Percentiles rank a stretch among this genome's conserved stretches.
These are phyloP conservation scores for Cheirogaleus medius DNA, from an alignment of 2,113 vertebrate species.

Conservation along the genomic window DNA sequence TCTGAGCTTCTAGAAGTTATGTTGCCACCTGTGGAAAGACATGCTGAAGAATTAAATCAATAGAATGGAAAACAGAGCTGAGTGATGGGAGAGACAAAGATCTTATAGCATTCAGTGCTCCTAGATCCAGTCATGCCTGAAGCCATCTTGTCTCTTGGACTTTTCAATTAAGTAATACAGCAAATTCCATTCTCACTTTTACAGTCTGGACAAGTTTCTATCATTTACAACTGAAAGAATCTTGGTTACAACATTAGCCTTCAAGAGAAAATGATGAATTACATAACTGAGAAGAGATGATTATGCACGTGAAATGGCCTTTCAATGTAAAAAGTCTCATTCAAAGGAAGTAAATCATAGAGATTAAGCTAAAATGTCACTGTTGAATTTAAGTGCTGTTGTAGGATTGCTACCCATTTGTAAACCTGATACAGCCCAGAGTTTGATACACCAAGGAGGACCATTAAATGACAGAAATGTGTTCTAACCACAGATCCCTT, in stretches of 20 bases:
- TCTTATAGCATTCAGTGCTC: background rate
- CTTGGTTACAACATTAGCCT: background rate
- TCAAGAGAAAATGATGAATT: background rate
- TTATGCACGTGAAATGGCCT: background rate
- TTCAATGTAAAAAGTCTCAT: background rate
- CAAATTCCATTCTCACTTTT: background rate
- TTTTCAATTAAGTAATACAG: conserved; percentile 34
- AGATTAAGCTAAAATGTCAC: background rate
- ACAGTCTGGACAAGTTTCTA: background rate
- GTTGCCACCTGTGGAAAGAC: background rate
- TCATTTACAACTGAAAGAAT: background rate
- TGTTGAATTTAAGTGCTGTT: background rate
- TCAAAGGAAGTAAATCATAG: background rate
- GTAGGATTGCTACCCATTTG: background rate
- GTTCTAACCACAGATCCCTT: background rate
- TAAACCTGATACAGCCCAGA: background rate
- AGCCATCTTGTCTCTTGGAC: background rate
- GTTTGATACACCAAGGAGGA: background rate
- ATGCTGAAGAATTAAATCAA: background rate
- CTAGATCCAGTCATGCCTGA: background rate
- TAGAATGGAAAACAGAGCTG: background rate
- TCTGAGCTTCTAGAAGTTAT: background rate
- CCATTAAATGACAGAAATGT: background rate
- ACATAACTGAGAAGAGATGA: background rate
- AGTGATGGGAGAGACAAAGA: background rate